Base-by-base conservation (phyloP, 1,140 invertebrate genomes). In the Lasaia peninsularis region DNA sequence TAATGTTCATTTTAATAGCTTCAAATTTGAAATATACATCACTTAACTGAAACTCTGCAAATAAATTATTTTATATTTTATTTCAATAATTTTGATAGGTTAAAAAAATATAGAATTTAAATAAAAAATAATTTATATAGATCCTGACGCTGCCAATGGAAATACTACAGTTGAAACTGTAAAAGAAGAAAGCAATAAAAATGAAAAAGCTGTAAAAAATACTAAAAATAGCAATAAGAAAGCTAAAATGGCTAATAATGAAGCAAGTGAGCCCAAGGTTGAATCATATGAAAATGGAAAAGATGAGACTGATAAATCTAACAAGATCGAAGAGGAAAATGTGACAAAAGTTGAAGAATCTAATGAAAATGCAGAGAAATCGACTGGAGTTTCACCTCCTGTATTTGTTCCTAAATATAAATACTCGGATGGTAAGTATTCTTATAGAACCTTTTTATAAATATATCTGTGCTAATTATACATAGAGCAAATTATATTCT, bases 271-370 rank as follows among this genome's bases (percentile, higher is more conserved):
- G 57, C 40, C 69, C 37, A 79, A 80, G 64, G 71, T 60, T 52
- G 78, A 82, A 63, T 75, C 78, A 68, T 73, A 74, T 76, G 81
- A 82, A 73, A 88, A 86, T 78, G 81, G 80, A 71, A 83, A 80
- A 80, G 75, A 82, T 75, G 85, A 88, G 81, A 82, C 81, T 86
- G 82, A 86, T 78, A 85, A 80, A 73, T 61, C 79, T 73, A 80
- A 66, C 70, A 73, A 74, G 62, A 59, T 74, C 70, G 78, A 85
- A 63, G 62, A 75, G 53, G 76, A 79, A 6, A 70, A 62, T 57
- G 48, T 66, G 37, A 51, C 66, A 50, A 53, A 58, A n/a, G 65
- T 73, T 9, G 70, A 74, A 44, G 80, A 78, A 34, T 28, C 51
- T 0, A 8, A 52, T 1, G 58, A 62, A 34, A 37, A 50, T 18